A percentile compares a stretch with the other conserved stretches of the same genome.
phyloP scores from a whole-genome alignment of 2,888 invertebrate species.

The Drosophila niveifrons region DNA sequence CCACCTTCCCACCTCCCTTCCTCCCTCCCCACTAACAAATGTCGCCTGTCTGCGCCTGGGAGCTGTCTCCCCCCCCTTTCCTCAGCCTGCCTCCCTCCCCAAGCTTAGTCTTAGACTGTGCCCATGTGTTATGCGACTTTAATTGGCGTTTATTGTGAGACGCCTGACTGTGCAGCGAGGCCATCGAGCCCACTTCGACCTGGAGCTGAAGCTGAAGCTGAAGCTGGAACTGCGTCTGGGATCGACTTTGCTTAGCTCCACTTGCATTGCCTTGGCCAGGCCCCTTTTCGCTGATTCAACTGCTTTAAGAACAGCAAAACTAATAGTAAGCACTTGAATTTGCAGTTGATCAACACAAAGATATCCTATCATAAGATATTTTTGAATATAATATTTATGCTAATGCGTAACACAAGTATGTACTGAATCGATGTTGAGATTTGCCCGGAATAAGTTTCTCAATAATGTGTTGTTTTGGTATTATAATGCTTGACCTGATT shows the following conservation, averaged over 20 bases:
- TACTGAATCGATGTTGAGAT: no score
- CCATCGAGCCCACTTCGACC: constrained; percentile 20
- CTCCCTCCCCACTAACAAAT: constrained; percentile 76
- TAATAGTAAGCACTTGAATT: neutral
- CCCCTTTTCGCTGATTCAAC: constrained; percentile 47
- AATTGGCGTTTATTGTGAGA: constrained; percentile 77
- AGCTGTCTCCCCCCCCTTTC: constrained; percentile 11
- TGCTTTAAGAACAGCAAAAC: constrained; percentile 28
- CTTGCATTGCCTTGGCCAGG: constrained; percentile 46
- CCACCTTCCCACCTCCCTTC: neutral
- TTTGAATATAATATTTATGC: no score
- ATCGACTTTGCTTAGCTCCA: constrained; percentile 9
- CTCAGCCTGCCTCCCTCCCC: neutral
- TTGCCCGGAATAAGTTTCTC: no score
- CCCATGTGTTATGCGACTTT: constrained; percentile 75
- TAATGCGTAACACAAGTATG: no score
- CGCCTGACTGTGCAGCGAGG: constrained; percentile 67
- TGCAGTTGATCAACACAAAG: neutral
- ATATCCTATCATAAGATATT: neutral
- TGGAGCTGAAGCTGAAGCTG: neutral
- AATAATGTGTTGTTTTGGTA: no score
- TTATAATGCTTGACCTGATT: no score
- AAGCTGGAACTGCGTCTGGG: constrained; percentile 13
- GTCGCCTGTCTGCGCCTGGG: constrained; percentile 68
- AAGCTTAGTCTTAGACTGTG: neutral